Conservation (phyloP, 2,888 invertebrate genomes). For the Dasysyrphus tricinctus region DNA sequence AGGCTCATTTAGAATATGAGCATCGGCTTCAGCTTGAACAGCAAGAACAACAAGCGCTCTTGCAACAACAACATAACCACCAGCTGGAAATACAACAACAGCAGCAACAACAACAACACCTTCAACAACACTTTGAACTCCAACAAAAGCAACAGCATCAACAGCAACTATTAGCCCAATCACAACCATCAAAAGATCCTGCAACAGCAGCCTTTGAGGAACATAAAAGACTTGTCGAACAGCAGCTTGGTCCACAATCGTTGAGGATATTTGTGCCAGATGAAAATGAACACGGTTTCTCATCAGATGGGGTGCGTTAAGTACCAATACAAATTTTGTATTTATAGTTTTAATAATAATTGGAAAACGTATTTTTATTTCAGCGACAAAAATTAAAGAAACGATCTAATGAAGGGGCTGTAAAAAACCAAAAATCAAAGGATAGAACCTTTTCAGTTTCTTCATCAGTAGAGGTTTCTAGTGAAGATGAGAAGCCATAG, state of each 20-base stretch:
- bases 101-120: conserved; percentile 76
- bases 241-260: conserved; percentile 80
- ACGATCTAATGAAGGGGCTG: conserved; percentile 76
- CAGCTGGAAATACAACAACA: conserved; percentile 62
- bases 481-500: conserved; percentile 76
- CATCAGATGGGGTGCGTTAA: conserved; percentile 68
- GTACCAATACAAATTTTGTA: background rate
- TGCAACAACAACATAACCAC: conserved; percentile 61
- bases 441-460: conserved; percentile 78
- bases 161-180: conserved; percentile 51
- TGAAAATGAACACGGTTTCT: conserved; percentile 78
- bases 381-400: conserved; percentile 80
- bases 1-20: conserved; percentile 78
- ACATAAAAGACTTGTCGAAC: conserved; percentile 80
- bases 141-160: conserved; percentile 51
- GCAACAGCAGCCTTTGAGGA: conserved; percentile 80
- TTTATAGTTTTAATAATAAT: background rate
- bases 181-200: conserved; percentile 73
- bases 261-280: conserved; percentile 85
- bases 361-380: background rate
- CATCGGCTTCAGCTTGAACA: conserved; percentile 77
- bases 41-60: conserved; percentile 43
- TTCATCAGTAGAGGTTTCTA: conserved; percentile 80
- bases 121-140: conserved; percentile 67
- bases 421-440: conserved; percentile 75